phyloP scores from a whole-genome alignment of 2,797 vertebrate genomes.

The Dendrocincla fuliginosa region DNA sequence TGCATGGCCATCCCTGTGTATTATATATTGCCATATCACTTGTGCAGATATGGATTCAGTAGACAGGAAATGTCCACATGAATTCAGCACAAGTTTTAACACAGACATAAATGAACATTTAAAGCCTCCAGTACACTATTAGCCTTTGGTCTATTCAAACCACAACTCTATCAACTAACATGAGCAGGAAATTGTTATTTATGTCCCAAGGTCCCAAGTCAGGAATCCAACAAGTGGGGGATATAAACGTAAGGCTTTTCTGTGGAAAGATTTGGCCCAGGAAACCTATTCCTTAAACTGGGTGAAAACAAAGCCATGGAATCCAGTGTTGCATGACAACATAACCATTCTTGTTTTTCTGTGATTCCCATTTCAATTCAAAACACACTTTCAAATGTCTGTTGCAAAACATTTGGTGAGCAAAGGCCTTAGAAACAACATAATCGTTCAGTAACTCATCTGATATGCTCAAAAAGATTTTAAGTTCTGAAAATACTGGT shows the following conservation, averaged over 20 bases:
- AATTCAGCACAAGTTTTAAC: background rate
- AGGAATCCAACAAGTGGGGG: background rate
- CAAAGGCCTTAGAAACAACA: background rate
- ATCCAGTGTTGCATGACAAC: background rate
- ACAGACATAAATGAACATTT: background rate
- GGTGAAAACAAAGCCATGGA: background rate
- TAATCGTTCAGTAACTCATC: background rate
- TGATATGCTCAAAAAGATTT: background rate
- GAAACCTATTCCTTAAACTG: background rate
- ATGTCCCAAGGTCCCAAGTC: background rate
- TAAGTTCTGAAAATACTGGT: background rate
- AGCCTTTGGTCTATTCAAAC: background rate
- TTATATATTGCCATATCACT: background rate
- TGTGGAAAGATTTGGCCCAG: background rate
- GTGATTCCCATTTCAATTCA: background rate
- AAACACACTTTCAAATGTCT: background rate
- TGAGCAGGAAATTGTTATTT: background rate
- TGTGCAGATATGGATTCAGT: background rate
- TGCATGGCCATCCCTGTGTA: background rate
- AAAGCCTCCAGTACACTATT: background rate
- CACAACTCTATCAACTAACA: background rate
- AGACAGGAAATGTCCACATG: background rate
- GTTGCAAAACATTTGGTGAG: background rate
- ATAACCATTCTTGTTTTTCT: background rate
- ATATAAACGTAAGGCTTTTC: background rate